Base-by-base conservation (phyloP, 2,113 vertebrate species). In the Paralichthys olivaceus region DNA sequence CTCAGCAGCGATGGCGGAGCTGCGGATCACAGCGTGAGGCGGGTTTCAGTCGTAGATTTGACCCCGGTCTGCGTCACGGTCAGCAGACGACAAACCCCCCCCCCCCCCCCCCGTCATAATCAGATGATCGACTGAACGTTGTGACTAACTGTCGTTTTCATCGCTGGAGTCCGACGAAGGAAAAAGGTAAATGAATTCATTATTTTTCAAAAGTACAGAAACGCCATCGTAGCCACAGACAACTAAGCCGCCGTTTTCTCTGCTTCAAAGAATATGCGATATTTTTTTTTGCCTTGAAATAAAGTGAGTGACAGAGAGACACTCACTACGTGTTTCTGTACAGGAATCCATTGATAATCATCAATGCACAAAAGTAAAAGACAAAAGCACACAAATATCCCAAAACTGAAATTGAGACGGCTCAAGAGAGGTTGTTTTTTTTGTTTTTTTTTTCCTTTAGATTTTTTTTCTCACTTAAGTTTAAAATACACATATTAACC, bases 341-440 rank as follows among this genome's bases (percentile, higher is more conserved):
- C 86, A 90, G 51, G 81, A 86, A 87, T 81, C 77, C 83, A 87
- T 89, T 90, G 65, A 85, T 87, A 90, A 83, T 84, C 75, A 89
- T 86, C 77, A 92, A 89, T 91, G 81, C 89, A 91, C 87, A 72
- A 83, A 92, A 90, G 57, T 85, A 85, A 90, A 91, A 83, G 89
- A 90, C 88, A 74, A 80, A 89, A 91, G 77, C 89, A 88, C 91
- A 91, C 78, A 74, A 82, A 87, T 75, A 92, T 89, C 64, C 73
- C 86, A 89, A 83, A 92, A 89, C 83, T 83, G 40, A 93, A 88
- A 82, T 53, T 43, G 62, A 91, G 84, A 90, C 88, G 55, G 67
- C 75, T 90, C 74, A 88, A 88, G 83, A 92, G 9, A 77, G 25
- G 28, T 88, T 86, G 70, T 79, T 77, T 79, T 76, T 63, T 72